Evolutionary conservation across 2,797 vertebrate species (phyloP).

Genomic region (Rhinophrynus dorsalis): DNA sequence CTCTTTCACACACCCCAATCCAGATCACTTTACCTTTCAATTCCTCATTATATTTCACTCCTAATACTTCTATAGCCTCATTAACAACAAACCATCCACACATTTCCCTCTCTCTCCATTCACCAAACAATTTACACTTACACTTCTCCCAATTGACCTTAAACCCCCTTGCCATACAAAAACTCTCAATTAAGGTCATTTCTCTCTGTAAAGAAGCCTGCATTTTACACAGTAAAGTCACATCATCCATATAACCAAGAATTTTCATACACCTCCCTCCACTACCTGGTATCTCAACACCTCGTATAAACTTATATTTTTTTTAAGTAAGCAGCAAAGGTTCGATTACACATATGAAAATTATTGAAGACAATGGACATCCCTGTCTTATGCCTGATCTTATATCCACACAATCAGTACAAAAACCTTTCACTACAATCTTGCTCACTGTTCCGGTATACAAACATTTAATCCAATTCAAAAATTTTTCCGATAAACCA

Average conservation of each 20-base stretch:
- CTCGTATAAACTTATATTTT: not conserved
- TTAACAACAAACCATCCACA: not conserved
- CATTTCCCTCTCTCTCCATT: fast-evolving
- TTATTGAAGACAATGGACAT: not conserved
- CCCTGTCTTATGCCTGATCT: not conserved
- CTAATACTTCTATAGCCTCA: too few relatives aligned
- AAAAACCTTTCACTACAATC: not conserved
- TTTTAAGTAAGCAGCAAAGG: not conserved
- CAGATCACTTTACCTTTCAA: not conserved
- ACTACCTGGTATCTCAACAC: not conserved
- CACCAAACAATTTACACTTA: not conserved
- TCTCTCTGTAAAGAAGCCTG: not conserved
- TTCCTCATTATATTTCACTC: not conserved
- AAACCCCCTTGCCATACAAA: not conserved
- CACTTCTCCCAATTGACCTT: not conserved
- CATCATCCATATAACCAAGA: not conserved
- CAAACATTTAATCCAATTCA: not conserved
- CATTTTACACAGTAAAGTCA: not conserved
- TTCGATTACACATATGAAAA: not conserved
- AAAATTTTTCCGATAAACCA: not conserved
- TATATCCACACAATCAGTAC: not conserved
- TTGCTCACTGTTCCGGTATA: not conserved
- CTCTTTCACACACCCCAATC: not conserved
- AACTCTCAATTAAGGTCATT: not conserved
- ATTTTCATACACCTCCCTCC: not conserved